A percentile compares a stretch with the other conserved stretches of the same genome.
Conservation (phyloP, 2,797 vertebrate genomes). For the Melanotaenia pygmaea region DNA sequence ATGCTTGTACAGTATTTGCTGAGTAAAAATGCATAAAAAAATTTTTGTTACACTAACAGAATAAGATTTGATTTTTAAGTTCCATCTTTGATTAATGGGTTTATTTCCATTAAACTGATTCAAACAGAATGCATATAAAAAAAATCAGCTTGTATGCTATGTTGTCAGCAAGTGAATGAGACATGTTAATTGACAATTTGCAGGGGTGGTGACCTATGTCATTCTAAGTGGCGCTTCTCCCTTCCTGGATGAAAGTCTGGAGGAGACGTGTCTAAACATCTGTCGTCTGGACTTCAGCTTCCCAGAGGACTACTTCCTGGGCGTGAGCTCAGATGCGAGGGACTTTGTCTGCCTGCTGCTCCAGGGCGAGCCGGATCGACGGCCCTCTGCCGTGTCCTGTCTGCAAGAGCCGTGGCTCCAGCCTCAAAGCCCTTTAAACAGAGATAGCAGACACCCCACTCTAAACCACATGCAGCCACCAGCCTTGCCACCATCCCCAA, state of each 20-base stretch:
- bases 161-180: neutral
- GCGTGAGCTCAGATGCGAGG: conserved; percentile 91
- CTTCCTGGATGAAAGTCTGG: conserved; percentile 95
- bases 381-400: conserved; percentile 87
- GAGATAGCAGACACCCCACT: conserved; percentile 46
- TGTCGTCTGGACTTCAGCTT: conserved; percentile 97
- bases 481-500: conserved; percentile 35
- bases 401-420: conserved; percentile 93
- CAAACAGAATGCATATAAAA: neutral
- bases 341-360: conserved; percentile 92
- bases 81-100: too few species aligned
- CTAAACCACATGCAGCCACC: conserved; percentile 43
- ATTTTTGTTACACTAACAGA: too few species aligned
- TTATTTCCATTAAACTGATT: too few species aligned
- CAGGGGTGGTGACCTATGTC: conserved; percentile 91
- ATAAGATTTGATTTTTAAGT: too few species aligned
- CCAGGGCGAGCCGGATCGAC: conserved; percentile 87
- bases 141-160: neutral
- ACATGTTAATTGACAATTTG: conserved; percentile 15
- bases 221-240: conserved; percentile 94
- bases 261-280: conserved; percentile 97
- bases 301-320: conserved; percentile 94
- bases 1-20: too few species aligned
- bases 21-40: too few species aligned
- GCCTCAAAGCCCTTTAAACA: conserved; percentile 66